Evolutionary conservation across 2,797 vertebrate species (phyloP).

Genomic region (Buphagus erythrorhynchus): DNA sequence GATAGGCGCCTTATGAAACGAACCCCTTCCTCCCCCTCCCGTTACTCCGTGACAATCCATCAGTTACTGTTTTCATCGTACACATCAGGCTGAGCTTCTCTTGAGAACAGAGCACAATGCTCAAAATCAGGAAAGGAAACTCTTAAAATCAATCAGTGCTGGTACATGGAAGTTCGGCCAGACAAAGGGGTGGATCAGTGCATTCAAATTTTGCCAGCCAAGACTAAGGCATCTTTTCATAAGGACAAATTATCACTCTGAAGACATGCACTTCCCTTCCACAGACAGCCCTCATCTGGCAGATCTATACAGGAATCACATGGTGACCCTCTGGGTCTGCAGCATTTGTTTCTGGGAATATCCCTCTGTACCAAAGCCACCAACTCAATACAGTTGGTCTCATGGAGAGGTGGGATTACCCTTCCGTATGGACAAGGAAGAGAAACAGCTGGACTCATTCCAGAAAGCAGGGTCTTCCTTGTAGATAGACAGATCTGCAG

Average conservation of each 20-base stretch:
- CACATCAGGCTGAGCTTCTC: background rate
- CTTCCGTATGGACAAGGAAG: background rate
- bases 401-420: background rate
- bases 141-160: background rate
- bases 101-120: background rate
- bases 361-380: background rate
- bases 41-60: background rate
- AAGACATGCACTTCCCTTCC: background rate
- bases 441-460: background rate
- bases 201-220: background rate
- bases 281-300: background rate
- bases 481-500: background rate
- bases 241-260: background rate
- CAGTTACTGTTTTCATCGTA: background rate
- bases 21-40: accelerated
- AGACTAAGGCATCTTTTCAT: background rate
- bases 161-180: background rate
- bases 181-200: background rate
- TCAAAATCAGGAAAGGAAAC: background rate
- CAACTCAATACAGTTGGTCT: background rate
- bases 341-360: background rate
- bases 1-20: background rate
- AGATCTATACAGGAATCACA: background rate
- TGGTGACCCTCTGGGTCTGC: background rate
- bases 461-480: background rate